These are phyloP conservation scores for Murina feae DNA, from an alignment of 2,113 vertebrate species.

Conservation along the genomic window DNA sequence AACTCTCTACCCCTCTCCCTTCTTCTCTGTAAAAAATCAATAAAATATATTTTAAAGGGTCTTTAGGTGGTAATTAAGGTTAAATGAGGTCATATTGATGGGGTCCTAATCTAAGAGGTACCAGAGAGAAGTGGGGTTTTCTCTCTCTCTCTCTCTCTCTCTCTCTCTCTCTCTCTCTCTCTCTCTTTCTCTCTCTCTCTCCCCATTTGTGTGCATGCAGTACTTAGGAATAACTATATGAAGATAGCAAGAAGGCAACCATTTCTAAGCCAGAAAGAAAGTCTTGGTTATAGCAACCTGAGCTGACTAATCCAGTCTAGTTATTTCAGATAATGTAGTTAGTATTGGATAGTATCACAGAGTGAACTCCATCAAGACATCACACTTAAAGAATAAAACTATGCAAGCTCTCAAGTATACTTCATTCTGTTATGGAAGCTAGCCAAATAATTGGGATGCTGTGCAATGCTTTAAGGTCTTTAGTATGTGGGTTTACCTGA, in stretches of 20 bases:
- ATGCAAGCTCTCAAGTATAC: background rate
- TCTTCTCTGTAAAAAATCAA: too few species aligned
- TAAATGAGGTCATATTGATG: background rate
- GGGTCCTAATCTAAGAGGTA: background rate
- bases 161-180: background rate
- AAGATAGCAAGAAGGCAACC: background rate
- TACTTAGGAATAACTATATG: background rate
- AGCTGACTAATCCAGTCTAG: background rate
- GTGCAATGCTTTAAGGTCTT: background rate
- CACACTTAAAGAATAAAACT: background rate
- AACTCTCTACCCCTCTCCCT: too few species aligned
- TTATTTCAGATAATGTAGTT: background rate
- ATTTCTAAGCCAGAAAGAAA: background rate
- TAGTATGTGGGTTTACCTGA: background rate
- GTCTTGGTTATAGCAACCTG: background rate
- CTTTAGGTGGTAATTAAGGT: background rate
- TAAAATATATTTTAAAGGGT: too few species aligned
- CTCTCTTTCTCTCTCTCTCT: background rate
- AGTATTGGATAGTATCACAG: background rate
- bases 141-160: too few species aligned
- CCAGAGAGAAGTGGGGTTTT: background rate
- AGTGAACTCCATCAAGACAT: background rate
- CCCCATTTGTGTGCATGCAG: too few species aligned
- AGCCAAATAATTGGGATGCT: background rate
- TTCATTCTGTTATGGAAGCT: background rate